A percentile compares a stretch with the other conserved stretches of the same genome.
phyloP scores from a whole-genome alignment of 2,888 invertebrate genomes.

The Syrista parreyssii region DNA sequence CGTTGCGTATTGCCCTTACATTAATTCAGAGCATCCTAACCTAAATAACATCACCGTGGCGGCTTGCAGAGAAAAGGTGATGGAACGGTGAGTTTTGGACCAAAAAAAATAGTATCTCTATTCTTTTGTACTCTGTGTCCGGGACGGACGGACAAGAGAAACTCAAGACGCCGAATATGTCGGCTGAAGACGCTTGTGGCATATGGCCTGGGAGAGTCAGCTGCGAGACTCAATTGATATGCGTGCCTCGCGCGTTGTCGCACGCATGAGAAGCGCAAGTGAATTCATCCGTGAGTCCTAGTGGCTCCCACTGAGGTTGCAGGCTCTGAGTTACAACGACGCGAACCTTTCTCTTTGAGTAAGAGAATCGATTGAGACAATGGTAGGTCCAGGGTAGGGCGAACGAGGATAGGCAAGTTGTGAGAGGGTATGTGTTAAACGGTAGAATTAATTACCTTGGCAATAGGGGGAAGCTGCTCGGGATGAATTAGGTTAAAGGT shows the following conservation, averaged over 20 bases:
- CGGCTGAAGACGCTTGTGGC: neutral
- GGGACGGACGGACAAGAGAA: neutral
- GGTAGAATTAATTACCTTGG: neutral
- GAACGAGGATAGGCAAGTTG: neutral
- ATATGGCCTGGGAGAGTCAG: neutral
- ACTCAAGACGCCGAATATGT: neutral
- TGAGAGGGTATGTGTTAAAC: neutral
- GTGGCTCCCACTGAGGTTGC: neutral
- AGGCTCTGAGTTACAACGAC: neutral
- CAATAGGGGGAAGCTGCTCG: neutral
- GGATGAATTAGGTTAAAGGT: conserved; percentile 12
- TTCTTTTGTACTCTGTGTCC: neutral
- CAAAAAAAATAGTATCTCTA: neutral
- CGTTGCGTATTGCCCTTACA: neutral
- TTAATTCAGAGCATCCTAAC: neutral
- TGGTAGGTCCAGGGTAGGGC: neutral
- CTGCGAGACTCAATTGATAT: neutral
- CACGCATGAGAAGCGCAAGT: neutral
- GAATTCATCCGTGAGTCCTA: neutral
- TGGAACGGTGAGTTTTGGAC: neutral
- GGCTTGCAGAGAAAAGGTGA: neutral
- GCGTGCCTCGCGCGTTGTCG: neutral
- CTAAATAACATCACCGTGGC: neutral
- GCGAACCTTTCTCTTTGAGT: neutral
- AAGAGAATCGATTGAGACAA: neutral